Percentiles rank a stretch among this genome's conserved stretches.
Conservation (phyloP, 2,113 vertebrate genomes). For the Fulmarus glacialis region DNA sequence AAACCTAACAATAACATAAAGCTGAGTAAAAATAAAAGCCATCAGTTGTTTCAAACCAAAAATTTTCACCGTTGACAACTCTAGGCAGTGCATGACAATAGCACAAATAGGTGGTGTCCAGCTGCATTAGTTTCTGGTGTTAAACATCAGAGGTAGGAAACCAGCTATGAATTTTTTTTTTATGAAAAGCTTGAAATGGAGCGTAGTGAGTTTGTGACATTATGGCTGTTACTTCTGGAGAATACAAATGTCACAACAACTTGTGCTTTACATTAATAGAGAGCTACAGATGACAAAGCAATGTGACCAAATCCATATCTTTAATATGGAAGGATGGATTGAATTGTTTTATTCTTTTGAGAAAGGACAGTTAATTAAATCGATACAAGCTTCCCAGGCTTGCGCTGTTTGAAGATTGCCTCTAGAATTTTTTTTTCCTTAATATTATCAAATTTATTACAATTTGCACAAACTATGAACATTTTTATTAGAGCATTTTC, state of each 20-base stretch:
- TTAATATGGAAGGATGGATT: not conserved
- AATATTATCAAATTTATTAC: not conserved
- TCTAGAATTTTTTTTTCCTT: not conserved
- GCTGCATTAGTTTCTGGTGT: not conserved
- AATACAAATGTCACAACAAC: not conserved
- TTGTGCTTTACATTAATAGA: not conserved
- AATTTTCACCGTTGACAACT: not conserved
- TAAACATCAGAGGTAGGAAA: not conserved
- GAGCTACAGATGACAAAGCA: not conserved
- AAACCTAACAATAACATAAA: not conserved
- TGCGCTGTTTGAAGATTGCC: not conserved
- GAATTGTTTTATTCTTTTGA: not conserved
- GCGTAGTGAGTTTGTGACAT: not conserved
- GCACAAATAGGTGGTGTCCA: not conserved
- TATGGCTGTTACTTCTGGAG: not conserved
- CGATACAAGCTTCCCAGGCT: not conserved
- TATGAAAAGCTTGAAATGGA: not conserved
- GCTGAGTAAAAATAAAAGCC: not conserved
- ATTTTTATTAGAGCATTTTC: not conserved
- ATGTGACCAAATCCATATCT: not conserved
- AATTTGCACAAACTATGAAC: not conserved
- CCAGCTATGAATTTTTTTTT: not conserved
- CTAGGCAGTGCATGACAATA: not conserved
- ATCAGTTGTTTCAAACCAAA: not conserved
- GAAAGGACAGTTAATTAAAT: constrained; percentile 32